Conservation (phyloP, 2,113 vertebrate genomes). For the Neodon shergylaensis region DNA sequence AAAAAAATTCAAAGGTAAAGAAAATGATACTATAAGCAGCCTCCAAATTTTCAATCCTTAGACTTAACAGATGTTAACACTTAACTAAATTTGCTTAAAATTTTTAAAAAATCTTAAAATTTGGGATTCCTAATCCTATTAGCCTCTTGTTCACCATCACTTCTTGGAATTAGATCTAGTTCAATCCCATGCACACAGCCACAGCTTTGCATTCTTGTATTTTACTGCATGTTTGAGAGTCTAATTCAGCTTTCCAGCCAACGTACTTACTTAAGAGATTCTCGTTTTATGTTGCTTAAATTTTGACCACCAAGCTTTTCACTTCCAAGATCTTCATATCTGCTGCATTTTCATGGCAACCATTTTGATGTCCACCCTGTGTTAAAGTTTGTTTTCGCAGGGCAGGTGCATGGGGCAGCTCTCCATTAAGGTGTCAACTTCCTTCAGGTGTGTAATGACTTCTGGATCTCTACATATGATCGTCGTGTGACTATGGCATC, state of each 20-base stretch:
- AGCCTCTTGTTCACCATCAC: not conserved
- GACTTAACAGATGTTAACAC: conserved; percentile 61
- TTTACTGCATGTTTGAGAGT: not conserved
- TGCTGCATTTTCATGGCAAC: not conserved
- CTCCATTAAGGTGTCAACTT: not conserved
- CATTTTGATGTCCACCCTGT: not conserved
- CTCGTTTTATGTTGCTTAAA: not conserved
- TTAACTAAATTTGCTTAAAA: conserved; percentile 55
- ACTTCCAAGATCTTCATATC: not conserved
- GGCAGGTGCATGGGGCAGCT: not conserved
- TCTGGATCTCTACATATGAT: not conserved
- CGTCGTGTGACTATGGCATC: rapidly evolving
- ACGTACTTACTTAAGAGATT: not conserved
- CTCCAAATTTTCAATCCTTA: not conserved
- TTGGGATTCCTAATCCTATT: conserved; percentile 55
- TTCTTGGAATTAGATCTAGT: not conserved
- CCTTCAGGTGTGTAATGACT: not conserved
- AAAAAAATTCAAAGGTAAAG: conserved; percentile 46
- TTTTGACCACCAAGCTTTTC: not conserved
- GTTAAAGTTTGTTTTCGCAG: not conserved
- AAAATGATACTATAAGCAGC: conserved; percentile 34
- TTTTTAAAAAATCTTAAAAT: conserved; percentile 11
- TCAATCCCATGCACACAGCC: not conserved
- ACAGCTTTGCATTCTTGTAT: not conserved
- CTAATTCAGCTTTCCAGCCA: not conserved